Conservation (phyloP, 2,113 vertebrate species). For the Nesoenas mayeri region DNA sequence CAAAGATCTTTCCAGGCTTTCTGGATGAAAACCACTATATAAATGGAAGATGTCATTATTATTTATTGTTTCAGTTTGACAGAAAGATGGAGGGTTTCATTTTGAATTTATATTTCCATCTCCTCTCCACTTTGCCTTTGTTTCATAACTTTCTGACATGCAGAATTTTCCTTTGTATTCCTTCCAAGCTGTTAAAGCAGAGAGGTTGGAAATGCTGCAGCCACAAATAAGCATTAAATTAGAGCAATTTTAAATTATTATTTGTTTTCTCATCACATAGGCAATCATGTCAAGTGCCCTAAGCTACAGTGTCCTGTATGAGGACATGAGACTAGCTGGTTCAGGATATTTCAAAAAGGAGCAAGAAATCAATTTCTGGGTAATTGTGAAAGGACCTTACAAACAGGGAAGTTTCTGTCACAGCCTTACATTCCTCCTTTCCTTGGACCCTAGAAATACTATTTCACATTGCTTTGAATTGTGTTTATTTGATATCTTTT, state of each 20-base stretch:
- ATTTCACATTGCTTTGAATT: not conserved
- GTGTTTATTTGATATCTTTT: not conserved
- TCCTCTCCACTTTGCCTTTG: slow-evolving; percentile 35
- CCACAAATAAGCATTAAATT: not conserved
- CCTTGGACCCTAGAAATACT: not conserved
- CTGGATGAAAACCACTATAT: slow-evolving; percentile 49
- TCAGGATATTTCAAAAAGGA: not conserved
- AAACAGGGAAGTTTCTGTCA: not conserved
- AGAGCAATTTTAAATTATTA: not conserved
- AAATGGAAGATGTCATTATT: slow-evolving; percentile 64
- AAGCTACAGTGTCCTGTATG: not conserved
- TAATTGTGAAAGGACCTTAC: not conserved
- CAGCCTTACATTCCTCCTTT: not conserved
- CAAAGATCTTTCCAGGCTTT: slow-evolving; percentile 50
- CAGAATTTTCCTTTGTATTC: slow-evolving; percentile 19
- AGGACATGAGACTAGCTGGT: not conserved
- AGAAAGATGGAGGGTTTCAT: slow-evolving; percentile 72
- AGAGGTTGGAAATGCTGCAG: not conserved
- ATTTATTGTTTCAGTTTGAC: slow-evolving; percentile 70
- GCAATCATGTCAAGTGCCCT: not conserved
- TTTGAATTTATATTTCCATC: slow-evolving; percentile 65
- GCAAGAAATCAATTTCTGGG: not conserved
- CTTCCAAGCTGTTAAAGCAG: not conserved
- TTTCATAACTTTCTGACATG: slow-evolving; percentile 59
- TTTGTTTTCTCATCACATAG: not conserved